Evolutionary conservation across 1,140 invertebrate species (phyloP), one percentile per base, ranked within the genome.

Genomic region (Drosophila bipectinata): DNA sequence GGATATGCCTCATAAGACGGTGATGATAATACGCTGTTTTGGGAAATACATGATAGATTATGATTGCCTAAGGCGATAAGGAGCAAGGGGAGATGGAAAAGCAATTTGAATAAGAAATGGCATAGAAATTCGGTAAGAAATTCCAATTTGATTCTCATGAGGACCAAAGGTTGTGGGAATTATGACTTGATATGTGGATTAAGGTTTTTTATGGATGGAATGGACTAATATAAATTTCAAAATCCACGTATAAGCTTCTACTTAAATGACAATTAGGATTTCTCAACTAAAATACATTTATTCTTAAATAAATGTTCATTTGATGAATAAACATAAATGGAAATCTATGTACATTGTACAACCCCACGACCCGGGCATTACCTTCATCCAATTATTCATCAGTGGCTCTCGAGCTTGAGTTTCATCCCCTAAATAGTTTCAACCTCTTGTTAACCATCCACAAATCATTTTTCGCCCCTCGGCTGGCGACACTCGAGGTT

Each of bases 381-480:
- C 30, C 63, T 52, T 61, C 63, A 52, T 64, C 63, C 63, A 67
- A 67, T 67, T 67, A 67, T 67, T 67, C 63, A 67, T 67, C 59
- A 52, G 47, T 45, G 60, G 47, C 63, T 41, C 63, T 67, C 60
- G 32, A 72, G 68, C 39, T 45, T 8, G 34, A 53, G 32, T 69
- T 75, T 74, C 72, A 74, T 58, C 72, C 72, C 72, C 72, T 75
- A 75, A 75, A 75, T 75, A 74, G 72, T 57, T 75, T 74, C 72
- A 75, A 71, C 64, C 67, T 71, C 67, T 75, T 74, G 72, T 74
- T 62, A 74, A 74, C 72, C 72, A 74, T 74, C 72, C 52, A 74
- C 72, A 73, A 75, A 75, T 75, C 71, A 75, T 75, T 75, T 75
- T 75, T 75, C 71, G 71, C 72, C 72, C 60, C 71, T 75, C 60